Base-by-base conservation (phyloP, 1,140 invertebrate species). In the Nylanderia fulva region DNA sequence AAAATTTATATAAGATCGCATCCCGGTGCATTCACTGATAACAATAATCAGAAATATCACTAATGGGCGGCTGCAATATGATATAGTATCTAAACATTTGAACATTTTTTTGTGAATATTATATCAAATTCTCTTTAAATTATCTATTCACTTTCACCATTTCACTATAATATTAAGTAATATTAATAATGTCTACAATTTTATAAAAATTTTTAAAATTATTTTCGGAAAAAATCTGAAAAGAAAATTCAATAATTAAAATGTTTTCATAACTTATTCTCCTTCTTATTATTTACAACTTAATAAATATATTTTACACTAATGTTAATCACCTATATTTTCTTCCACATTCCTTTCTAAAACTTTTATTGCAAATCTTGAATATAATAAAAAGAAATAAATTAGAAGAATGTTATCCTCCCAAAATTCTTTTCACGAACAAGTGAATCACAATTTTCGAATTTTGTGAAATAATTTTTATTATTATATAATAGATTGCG, bases 31-130 rank as follows among this genome's bases (percentile, higher is more conserved):
- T 18, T 86, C 45, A 13, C 15, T 83, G 68, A 85, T 63, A 61
- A 45, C 27, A 29, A 75, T 75, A 29, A 75, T 75, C 18, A n/a
- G 77, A 86, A 27, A 68, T 63, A 58, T 66, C 36, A 52, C 27
- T n/a, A 63, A 21, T 45, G 27, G 3, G 13, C 6, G 24, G n/a
- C 21, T n/a, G 21, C 33, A 42, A 39, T 39, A 58, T 13, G 1
- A 27, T 29, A 36, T 36, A 52, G n/a, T 27, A 42, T 68, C 58
- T 75, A 66, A 90, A 84, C 84, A 72, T 60, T 88, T 76, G 18
- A 83, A 66, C 2, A 71, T 56, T 4, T 21, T 71, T 48, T 15
- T 42, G 15, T 15, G n/a, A 36, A 7, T 36, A 21, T 24, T 5
- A 39, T 24, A 72, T 6, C 21, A 54, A 24, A 11, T 71, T 4